phyloP scores from a whole-genome alignment of 1,140 invertebrate genomes.

The Formica selysi region DNA sequence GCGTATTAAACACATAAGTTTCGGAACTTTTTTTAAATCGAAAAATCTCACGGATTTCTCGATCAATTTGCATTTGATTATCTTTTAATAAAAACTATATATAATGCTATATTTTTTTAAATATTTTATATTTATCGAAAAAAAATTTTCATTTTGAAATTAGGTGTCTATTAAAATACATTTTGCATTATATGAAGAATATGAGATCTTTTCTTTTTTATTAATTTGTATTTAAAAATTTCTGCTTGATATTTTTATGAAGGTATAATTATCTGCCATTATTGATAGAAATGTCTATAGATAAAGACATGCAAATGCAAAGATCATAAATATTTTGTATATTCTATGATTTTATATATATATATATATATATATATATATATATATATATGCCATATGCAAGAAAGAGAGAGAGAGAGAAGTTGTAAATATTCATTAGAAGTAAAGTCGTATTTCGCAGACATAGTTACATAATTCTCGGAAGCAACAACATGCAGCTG shows the following conservation, averaged over 20 bases:
- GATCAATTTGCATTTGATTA: not conserved
- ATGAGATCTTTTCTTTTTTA: not conserved
- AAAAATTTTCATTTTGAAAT: constrained; percentile 17
- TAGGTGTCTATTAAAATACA: not conserved
- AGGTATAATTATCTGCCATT: not conserved
- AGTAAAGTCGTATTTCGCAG: constrained; percentile 32
- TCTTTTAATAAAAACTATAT: not conserved
- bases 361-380: not conserved
- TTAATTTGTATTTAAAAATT: not conserved
- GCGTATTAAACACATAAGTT: not conserved
- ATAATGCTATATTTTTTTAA: not conserved
- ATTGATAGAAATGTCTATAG: not conserved
- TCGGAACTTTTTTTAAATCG: not conserved
- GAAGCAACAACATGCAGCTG: constrained; percentile 20
- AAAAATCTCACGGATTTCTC: not conserved
- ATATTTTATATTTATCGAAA: not conserved
- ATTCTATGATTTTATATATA: not conserved
- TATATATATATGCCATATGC: not conserved
- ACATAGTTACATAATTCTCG: constrained; percentile 40
- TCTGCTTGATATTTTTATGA: not conserved
- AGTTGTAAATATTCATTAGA: constrained; percentile 44
- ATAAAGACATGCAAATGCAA: not conserved
- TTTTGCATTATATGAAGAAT: not conserved
- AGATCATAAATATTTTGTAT: not conserved
- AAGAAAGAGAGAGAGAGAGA: not conserved